Percentiles rank a stretch among this genome's conserved stretches.
These are phyloP conservation scores for Shargacucullia verbasci DNA, from an alignment of 2,888 invertebrate genomes.

Conservation along the genomic window DNA sequence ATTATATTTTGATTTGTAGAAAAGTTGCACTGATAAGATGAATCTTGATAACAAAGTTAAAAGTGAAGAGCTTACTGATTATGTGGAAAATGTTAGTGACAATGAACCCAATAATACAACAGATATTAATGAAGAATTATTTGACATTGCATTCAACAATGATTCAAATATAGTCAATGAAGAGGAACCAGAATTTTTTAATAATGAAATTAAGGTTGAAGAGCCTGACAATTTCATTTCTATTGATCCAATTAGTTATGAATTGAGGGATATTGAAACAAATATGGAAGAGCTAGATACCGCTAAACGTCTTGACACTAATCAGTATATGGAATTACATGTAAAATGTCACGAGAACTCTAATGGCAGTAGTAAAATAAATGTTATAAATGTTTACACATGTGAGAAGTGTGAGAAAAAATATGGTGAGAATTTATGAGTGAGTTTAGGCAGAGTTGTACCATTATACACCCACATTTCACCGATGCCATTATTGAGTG, in stretches of 20 bases:
- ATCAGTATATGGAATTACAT: background rate
- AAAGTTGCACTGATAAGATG: background rate
- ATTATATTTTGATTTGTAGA: constrained; percentile 7
- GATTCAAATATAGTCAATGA: background rate
- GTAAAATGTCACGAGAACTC: background rate
- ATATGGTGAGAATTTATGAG: constrained; percentile 40
- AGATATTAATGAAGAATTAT: constrained; percentile 9
- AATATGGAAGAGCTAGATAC: background rate
- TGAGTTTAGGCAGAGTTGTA: too few relatives aligned
- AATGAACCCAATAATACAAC: background rate
- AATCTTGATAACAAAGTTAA: background rate
- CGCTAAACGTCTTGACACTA: background rate
- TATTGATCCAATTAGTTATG: background rate
- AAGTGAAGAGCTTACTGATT: background rate
- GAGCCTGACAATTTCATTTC: background rate
- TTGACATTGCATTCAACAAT: background rate
- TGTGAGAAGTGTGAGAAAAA: constrained; percentile 18
- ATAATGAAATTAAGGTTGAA: constrained; percentile 18
- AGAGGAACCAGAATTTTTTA: background rate
- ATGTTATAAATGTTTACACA: background rate
- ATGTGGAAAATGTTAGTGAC: background rate
- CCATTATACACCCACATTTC: too few relatives aligned
- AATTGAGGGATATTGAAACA: background rate
- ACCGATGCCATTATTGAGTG: too few relatives aligned
- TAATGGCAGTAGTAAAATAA: background rate